A percentile compares a stretch with the other conserved stretches of the same genome.
phyloP scores from a whole-genome alignment of 2,113 vertebrate species.

The Ranitomeya imitator region DNA sequence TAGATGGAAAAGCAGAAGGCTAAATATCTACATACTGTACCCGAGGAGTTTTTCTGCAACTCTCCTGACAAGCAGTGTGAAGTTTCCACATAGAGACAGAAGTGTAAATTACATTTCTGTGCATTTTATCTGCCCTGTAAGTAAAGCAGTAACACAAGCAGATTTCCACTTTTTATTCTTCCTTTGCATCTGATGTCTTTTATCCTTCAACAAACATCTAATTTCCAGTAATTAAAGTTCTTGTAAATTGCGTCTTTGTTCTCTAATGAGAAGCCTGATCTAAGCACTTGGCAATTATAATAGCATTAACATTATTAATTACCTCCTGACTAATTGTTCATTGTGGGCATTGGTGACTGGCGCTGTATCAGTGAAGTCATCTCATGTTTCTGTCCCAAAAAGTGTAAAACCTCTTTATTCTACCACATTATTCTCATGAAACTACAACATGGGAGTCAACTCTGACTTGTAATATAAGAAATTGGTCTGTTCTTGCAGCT shows the following conservation, averaged over 20 bases:
- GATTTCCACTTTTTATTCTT: constrained; percentile 6
- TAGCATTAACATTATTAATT: constrained; percentile 10
- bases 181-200: neutral
- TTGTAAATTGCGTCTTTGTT: constrained; percentile 34
- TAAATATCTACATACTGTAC: neutral
- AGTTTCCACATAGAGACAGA: neutral
- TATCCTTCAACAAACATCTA: constrained; percentile 19
- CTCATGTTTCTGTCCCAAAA: neutral
- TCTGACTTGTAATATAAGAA: neutral
- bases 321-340: constrained; percentile 31
- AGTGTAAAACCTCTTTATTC: neutral
- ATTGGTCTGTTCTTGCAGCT: constrained; percentile 71
- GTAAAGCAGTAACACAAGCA: neutral
- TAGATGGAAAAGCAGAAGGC: too few relatives aligned
- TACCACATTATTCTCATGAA: neutral
- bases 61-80: neutral
- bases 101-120: too few relatives aligned
- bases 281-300: neutral
- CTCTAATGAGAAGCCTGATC: constrained; percentile 5
- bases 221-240: constrained; percentile 5
- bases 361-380: neutral
- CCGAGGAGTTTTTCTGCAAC: neutral
- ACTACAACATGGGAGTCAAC: neutral
- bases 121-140: neutral
- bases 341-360: constrained; percentile 19